Conservation (phyloP, 2,797 vertebrate species). For the Sardinella longiceps region DNA sequence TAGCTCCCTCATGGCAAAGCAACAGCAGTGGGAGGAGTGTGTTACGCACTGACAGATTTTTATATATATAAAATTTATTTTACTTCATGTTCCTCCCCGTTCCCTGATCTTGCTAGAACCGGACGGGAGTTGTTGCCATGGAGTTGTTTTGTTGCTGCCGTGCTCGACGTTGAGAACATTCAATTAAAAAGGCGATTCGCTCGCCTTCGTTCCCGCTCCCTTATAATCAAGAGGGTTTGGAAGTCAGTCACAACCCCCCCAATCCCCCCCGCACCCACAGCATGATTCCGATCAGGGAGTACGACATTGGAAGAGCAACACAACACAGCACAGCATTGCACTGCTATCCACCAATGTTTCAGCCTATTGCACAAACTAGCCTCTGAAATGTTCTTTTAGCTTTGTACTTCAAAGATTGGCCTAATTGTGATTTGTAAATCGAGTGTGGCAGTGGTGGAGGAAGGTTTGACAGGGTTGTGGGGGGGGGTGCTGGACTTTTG, state of each 20-base stretch:
- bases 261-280: neutral
- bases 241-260: neutral
- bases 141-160: conserved; percentile 31
- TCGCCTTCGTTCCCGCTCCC: neutral
- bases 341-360: neutral
- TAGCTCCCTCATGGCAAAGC: neutral
- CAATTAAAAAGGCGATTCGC: conserved; percentile 12
- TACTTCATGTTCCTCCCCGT: conserved; percentile 4
- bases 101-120: conserved; percentile 27
- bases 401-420: neutral
- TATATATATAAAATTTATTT: neutral
- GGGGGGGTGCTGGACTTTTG: neutral
- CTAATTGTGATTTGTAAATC: neutral
- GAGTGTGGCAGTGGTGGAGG: neutral
- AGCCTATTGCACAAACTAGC: neutral
- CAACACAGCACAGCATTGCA: neutral
- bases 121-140: conserved; percentile 42
- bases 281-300: conserved; percentile 13
- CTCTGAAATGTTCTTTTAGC: neutral
- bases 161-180: conserved; percentile 13
- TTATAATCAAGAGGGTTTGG: conserved; percentile 13
- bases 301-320: neutral
- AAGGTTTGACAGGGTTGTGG: neutral
- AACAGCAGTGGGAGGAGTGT: neutral
- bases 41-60: neutral